Evolutionary conservation across 2,888 invertebrate genomes (phyloP).

Genomic region (Drosophila mimetica): DNA sequence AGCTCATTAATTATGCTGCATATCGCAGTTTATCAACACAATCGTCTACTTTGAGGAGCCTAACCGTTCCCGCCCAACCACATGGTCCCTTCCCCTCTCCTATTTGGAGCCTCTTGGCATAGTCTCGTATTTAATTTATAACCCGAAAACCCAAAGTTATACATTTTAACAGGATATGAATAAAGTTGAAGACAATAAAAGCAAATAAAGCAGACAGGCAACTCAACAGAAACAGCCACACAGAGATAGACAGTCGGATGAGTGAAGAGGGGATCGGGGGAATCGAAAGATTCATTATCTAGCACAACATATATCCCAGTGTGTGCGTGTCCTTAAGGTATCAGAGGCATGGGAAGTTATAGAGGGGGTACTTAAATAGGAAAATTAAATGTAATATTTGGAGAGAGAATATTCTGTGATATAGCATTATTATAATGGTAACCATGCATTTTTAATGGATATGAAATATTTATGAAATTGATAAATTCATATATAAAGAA

Average conservation of each 20-base stretch:
- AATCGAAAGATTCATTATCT: conserved; percentile 72
- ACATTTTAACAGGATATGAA: conserved; percentile 80
- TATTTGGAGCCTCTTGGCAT: neutral
- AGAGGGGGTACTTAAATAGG: neutral
- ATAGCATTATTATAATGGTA: no score
- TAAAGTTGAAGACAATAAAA: conserved; percentile 80
- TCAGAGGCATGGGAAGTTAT: conserved; percentile 9
- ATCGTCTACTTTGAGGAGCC: conserved; percentile 70
- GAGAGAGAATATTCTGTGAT: neutral
- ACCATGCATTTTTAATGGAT: no score
- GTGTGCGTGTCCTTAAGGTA: conserved; percentile 58
- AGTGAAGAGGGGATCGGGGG: neutral
- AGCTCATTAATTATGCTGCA: conserved; percentile 78
- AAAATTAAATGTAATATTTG: neutral
- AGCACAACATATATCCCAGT: conserved; percentile 74
- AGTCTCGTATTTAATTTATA: conserved; percentile 71
- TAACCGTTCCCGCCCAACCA: conserved; percentile 40
- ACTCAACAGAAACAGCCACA: conserved; percentile 39
- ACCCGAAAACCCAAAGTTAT: conserved; percentile 79
- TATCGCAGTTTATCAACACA: conserved; percentile 79
- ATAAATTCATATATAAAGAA: no score
- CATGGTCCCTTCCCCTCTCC: neutral
- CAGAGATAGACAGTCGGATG: conserved; percentile 18
- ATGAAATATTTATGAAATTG: no score
- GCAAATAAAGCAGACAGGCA: conserved; percentile 70